phyloP scores from a whole-genome alignment of 2,797 vertebrate species.

The Oreochromis grahami region DNA sequence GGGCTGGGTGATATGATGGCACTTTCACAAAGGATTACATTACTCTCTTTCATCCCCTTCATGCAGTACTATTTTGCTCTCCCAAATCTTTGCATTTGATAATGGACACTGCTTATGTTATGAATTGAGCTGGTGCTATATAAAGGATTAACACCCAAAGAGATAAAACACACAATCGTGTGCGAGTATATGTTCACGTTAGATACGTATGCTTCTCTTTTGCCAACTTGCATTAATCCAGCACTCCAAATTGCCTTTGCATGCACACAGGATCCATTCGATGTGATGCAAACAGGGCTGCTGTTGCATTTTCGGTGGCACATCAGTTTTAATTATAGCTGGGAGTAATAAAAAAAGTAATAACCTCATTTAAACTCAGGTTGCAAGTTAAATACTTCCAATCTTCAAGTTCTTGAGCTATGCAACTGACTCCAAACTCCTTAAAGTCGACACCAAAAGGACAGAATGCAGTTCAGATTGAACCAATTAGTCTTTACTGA shows the following conservation, averaged over 20 bases:
- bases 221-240: neutral
- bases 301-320: neutral
- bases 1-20: constrained; percentile 58
- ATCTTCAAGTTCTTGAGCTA: neutral
- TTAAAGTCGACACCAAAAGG: neutral
- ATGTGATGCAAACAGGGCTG: neutral
- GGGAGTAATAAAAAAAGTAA: neutral
- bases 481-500: neutral
- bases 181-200: neutral
- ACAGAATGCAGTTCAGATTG: neutral
- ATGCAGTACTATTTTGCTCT: constrained; percentile 5
- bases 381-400: neutral
- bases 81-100: constrained; percentile 43
- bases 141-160: constrained; percentile 29
- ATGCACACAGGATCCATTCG: neutral
- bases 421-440: neutral
- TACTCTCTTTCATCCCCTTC: constrained; percentile 40
- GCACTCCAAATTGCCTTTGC: neutral
- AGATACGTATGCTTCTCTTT: neutral
- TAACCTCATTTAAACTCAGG: neutral
- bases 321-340: neutral
- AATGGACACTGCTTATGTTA: constrained; percentile 48
- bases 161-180: neutral
- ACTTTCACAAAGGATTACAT: constrained; percentile 69
- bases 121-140: constrained; percentile 22